phyloP scores from a whole-genome alignment of 2,797 vertebrate species.

The Acipenser transmontanus region DNA sequence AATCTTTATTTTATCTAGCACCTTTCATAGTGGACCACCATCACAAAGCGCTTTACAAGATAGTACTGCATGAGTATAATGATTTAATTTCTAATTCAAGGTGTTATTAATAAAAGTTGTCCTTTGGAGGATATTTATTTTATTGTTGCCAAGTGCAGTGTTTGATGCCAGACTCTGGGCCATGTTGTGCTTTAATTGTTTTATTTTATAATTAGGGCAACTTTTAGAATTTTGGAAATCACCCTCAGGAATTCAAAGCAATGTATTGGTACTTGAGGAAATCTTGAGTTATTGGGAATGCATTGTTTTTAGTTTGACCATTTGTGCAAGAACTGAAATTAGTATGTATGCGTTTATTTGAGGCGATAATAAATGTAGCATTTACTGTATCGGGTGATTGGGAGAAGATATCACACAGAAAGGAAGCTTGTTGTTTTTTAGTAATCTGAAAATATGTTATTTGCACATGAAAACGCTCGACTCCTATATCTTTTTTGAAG shows the following conservation, averaged over 20 bases:
- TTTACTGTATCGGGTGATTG: too few species aligned
- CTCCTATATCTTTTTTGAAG: too few species aligned
- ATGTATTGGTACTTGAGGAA: not conserved
- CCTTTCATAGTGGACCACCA: too few species aligned
- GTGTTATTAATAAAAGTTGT: slow-evolving; percentile 8
- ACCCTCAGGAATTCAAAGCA: not conserved
- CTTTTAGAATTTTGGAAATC: not conserved
- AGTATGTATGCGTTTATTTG: too few species aligned
- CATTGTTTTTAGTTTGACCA: not conserved
- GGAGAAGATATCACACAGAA: too few species aligned
- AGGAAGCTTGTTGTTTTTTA: too few species aligned
- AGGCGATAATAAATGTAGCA: too few species aligned
- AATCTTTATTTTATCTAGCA: too few species aligned
- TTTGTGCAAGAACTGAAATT: too few species aligned
- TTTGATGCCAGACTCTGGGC: not conserved
- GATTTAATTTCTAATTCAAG: not conserved
- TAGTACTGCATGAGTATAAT: not conserved
- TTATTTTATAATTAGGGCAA: not conserved
- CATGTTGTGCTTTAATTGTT: not conserved
- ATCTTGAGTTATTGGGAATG: not conserved
- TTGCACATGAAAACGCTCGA: too few species aligned
- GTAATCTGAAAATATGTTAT: too few species aligned
- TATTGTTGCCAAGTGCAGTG: slow-evolving; percentile 1
- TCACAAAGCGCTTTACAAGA: too few species aligned
- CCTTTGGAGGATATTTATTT: not conserved